Conservation (phyloP, 2,888 invertebrate species). For the Mechanitis mazaeus region DNA sequence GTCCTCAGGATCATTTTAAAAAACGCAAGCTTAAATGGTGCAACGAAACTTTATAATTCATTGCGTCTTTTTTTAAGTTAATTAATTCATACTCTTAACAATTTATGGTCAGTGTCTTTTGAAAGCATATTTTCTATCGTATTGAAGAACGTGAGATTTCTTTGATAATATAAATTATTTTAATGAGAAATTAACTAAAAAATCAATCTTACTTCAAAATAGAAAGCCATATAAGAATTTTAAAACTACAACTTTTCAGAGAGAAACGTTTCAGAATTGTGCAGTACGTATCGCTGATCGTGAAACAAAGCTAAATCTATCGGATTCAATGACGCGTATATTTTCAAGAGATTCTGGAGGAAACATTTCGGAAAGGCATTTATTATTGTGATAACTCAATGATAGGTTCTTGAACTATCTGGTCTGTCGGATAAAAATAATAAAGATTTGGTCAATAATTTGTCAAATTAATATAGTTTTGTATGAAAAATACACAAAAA, state of each 20-base stretch:
- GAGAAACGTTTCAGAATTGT: conserved; percentile 17
- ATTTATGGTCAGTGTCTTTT: background rate
- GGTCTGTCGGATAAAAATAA: background rate
- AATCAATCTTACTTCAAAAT: background rate
- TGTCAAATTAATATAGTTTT: no score
- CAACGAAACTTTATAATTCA: background rate
- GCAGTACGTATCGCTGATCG: conserved; percentile 22
- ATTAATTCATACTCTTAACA: no score
- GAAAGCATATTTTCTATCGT: background rate
- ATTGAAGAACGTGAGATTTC: background rate
- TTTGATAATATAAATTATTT: background rate
- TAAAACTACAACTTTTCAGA: background rate
- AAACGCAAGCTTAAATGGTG: background rate
- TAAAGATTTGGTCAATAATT: no score
- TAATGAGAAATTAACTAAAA: background rate
- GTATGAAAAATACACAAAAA: no score
- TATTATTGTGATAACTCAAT: conserved; percentile 15
- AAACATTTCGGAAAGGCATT: conserved; percentile 22
- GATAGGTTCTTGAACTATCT: background rate
- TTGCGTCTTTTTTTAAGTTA: no score
- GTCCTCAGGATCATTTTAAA: background rate
- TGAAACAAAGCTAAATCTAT: conserved; percentile 29
- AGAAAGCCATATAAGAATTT: background rate
- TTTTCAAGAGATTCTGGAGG: conserved; percentile 17
- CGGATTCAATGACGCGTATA: conserved; percentile 29